Conservation (phyloP, 1,140 invertebrate species). For the Drosophila funebris region DNA sequence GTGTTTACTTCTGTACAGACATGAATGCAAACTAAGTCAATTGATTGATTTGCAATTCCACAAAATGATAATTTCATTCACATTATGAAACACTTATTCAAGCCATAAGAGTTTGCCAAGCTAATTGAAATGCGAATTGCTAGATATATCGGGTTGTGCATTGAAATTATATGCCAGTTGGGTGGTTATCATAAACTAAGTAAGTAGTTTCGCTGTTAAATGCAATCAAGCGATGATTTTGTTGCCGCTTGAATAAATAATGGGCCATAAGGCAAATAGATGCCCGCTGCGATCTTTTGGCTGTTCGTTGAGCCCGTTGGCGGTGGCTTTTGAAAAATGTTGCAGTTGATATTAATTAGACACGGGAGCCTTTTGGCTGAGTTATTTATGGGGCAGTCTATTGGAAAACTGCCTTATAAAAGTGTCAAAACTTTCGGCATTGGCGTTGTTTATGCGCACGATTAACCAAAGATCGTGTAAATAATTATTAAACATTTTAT, state of each 20-base stretch:
- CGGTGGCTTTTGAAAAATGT: conserved; percentile 63
- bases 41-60: conserved; percentile 1
- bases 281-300: conserved; percentile 55
- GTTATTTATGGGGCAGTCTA: conserved; percentile 76
- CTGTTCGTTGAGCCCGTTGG: conserved; percentile 22
- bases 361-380: conserved; percentile 65
- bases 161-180: background rate
- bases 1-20: background rate
- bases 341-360: conserved; percentile 58
- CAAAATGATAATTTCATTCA: background rate
- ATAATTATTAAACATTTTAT: conserved; percentile 60
- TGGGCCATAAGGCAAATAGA: conserved; percentile 41
- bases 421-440: conserved; percentile 74
- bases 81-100: conserved; percentile 1
- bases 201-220: conserved; percentile 48
- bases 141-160: background rate
- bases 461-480: conserved; percentile 67
- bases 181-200: conserved; percentile 47
- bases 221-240: conserved; percentile 48
- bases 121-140: conserved; percentile 18
- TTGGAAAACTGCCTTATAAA: conserved; percentile 78
- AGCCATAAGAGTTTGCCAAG: background rate
- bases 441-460: conserved; percentile 65
- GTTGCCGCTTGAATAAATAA: conserved; percentile 40
- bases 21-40: background rate